phyloP scores from a whole-genome alignment of 2,888 invertebrate genomes.

The Spisula solida region DNA sequence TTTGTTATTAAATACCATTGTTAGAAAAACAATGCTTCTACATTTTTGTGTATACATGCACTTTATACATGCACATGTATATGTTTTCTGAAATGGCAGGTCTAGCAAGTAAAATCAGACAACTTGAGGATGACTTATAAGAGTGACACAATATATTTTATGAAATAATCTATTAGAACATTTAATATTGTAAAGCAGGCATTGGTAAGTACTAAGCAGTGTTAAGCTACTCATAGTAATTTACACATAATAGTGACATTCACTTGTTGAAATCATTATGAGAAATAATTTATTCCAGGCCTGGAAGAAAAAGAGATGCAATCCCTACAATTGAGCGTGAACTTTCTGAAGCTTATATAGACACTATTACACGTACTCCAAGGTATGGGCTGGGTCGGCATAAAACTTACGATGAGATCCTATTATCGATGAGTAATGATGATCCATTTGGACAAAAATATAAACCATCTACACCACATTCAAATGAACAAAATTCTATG shows the following conservation, averaged over 20 bases:
- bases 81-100: too few species aligned
- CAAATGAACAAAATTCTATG: background rate
- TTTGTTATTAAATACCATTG: too few species aligned
- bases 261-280: background rate
- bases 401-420: constrained; percentile 76
- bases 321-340: constrained; percentile 64
- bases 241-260: background rate
- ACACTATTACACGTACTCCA: constrained; percentile 73
- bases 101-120: too few species aligned
- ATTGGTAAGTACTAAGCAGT: too few species aligned
- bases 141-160: too few species aligned
- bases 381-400: constrained; percentile 68
- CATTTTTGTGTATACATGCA: too few species aligned
- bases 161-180: background rate
- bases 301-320: constrained; percentile 51
- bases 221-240: too few species aligned
- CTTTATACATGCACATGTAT: too few species aligned
- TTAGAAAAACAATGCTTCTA: too few species aligned
- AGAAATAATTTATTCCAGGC: constrained; percentile 19
- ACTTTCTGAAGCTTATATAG: constrained; percentile 73
- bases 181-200: background rate
- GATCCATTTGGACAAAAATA: constrained; percentile 77
- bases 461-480: constrained; percentile 60
- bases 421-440: constrained; percentile 66
- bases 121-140: too few species aligned